Evolutionary conservation across 2,113 vertebrate genomes (phyloP), one percentile per base, ranked within the genome.

Genomic region (Callipepla squamata): DNA sequence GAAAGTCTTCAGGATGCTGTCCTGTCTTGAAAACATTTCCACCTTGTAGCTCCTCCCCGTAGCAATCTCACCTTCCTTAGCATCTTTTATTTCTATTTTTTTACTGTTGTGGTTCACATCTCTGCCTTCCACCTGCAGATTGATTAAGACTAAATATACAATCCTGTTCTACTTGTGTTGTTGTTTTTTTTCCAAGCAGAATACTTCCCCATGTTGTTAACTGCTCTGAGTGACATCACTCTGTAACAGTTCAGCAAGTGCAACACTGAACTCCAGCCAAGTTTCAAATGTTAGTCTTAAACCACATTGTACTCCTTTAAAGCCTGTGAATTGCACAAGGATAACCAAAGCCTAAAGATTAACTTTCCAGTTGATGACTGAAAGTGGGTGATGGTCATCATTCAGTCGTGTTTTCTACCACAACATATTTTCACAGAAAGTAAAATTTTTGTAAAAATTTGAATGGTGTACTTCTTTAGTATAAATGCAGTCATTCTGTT

Each of bases 351-450:
- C 30, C 20, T 42, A 26, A 34, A n/a, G 13, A 3, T 67, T 8
- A 61, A 32, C 44, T 59, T 50, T 45, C 21, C 26, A 44, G 61
- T 26, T 40, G 23, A 18, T 14, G 32, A 22, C 3, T 65, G 17
- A 20, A 81, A 63, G 25, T 20, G 19, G n/a, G 57, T 62, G 34
- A 25, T 3, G 0, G 40, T 40, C 40, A 40, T 40, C 11, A 13
- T 12, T 40, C 40, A 40, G 11, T 40, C 40, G 51, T 65, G 17
- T 69, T 40, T 70, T 47, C 36, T 66, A 58, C 68, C 73, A 84
- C 76, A 90, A 88, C 67, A 19, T 66, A 53, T 92, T 88, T 88
- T 85, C 45, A 83, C 16, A 61, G 61, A 85, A 90, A 44, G 51
- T 76, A 36, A 22, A 44, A 44, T 15, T 84, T 78, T 51, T 1